These are phyloP conservation scores for Phrynosoma platyrhinos DNA, from an alignment of 2,113 vertebrate species.

Conservation along the genomic window DNA sequence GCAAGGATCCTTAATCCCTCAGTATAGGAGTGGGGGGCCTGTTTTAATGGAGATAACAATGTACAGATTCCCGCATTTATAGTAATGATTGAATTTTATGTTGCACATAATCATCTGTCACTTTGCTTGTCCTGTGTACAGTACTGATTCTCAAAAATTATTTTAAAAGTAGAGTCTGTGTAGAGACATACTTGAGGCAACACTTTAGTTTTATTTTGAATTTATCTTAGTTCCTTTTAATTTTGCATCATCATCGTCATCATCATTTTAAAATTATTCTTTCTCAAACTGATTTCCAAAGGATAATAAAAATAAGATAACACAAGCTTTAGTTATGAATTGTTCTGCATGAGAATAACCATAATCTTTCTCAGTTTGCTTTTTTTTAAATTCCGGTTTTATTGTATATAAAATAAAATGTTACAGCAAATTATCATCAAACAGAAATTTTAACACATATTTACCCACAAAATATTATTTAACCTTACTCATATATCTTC, in stretches of 20 bases:
- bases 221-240: background rate
- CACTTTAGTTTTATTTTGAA: background rate
- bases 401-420: too few species aligned
- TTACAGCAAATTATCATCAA: too few species aligned
- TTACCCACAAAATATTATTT: too few species aligned
- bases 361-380: background rate
- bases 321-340: background rate
- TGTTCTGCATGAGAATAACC: background rate
- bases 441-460: too few species aligned
- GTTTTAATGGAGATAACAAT: background rate
- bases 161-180: background rate
- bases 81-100: background rate
- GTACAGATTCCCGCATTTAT: background rate
- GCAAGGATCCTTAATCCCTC: too few species aligned
- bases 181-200: background rate
- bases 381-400: too few species aligned
- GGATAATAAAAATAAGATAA: background rate
- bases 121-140: too few species aligned
- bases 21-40: too few species aligned
- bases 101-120: background rate
- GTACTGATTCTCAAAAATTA: background rate
- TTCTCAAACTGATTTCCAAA: background rate
- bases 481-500: too few species aligned
- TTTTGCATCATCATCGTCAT: background rate
- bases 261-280: too few species aligned